Evolutionary conservation across 1,140 invertebrate species (phyloP).

Genomic region (Calosoma granatense): DNA sequence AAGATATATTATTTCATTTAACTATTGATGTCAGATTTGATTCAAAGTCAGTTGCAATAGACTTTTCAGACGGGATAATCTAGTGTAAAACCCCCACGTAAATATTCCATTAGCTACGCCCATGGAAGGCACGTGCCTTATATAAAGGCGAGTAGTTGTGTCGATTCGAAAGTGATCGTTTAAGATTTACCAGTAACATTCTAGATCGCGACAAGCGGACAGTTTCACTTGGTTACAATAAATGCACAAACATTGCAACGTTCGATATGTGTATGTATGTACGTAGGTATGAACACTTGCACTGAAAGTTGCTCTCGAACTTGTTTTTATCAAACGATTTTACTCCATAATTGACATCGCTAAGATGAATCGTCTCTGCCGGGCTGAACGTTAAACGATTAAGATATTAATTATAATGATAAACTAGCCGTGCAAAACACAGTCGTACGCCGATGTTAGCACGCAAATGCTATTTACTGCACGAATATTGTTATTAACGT

Average conservation of each 20-base stretch:
- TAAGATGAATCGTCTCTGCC: neutral
- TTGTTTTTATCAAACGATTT: neutral
- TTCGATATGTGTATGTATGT: no score
- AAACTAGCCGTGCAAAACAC: no score
- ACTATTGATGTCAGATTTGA: no score
- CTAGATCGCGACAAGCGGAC: neutral
- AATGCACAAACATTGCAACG: no score
- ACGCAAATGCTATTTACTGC: neutral
- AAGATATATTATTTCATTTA: no score
- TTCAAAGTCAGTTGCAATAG: no score
- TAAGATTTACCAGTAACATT: neutral
- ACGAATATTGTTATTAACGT: no score
- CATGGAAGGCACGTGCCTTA: neutral
- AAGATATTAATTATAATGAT: neutral
- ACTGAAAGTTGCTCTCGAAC: neutral
- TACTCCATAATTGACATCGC: neutral
- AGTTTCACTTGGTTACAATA: no score
- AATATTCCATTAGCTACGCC: neutral
- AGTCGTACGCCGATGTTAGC: no score
- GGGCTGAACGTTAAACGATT: neutral
- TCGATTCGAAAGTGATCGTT: neutral
- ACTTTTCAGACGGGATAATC: no score
- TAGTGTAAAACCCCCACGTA: no score
- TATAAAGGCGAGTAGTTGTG: no score
- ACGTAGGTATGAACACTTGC: neutral